phyloP scores from a whole-genome alignment of 2,113 vertebrate species.

The Jacana jacana region DNA sequence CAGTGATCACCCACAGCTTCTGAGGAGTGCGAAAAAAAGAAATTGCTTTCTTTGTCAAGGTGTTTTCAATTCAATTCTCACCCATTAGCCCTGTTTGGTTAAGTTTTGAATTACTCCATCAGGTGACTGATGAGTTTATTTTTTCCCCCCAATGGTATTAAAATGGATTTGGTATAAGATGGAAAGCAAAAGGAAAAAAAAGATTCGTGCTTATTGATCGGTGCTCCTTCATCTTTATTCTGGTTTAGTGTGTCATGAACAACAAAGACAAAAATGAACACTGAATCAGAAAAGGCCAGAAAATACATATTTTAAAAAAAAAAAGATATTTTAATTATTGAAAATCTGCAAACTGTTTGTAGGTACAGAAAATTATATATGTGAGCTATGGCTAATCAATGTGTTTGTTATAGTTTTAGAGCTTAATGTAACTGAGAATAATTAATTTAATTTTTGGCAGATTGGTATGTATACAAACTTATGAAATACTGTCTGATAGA shows the following conservation, averaged over 20 bases:
- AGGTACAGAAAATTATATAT: not conserved
- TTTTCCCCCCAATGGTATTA: slow-evolving; percentile 64
- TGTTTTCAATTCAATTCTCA: slow-evolving; percentile 99
- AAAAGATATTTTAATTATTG: not conserved
- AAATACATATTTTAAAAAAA: not conserved
- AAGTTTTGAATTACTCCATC: slow-evolving; percentile 79
- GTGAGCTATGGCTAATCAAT: not conserved
- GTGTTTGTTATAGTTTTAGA: not conserved
- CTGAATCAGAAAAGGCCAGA: not conserved
- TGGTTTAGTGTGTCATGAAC: not conserved
- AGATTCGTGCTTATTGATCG: slow-evolving; percentile 40
- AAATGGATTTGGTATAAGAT: slow-evolving; percentile 62
- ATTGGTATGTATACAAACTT: not conserved
- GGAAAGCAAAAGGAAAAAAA: slow-evolving; percentile 15
- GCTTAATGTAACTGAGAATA: not conserved
- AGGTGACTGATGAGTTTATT: slow-evolving; percentile 79
- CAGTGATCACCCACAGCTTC: slow-evolving; percentile 79
- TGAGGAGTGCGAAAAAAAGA: slow-evolving; percentile 86
- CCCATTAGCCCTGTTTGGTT: slow-evolving; percentile 89
- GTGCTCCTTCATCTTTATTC: slow-evolving; percentile 15
- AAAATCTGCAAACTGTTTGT: not conserved
- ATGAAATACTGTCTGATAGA: not conserved
- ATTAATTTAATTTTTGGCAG: not conserved
- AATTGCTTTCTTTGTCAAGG: slow-evolving; percentile 89
- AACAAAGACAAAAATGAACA: not conserved